phyloP scores from a whole-genome alignment of 2,888 invertebrate species.

The Coleophora deauratella region DNA sequence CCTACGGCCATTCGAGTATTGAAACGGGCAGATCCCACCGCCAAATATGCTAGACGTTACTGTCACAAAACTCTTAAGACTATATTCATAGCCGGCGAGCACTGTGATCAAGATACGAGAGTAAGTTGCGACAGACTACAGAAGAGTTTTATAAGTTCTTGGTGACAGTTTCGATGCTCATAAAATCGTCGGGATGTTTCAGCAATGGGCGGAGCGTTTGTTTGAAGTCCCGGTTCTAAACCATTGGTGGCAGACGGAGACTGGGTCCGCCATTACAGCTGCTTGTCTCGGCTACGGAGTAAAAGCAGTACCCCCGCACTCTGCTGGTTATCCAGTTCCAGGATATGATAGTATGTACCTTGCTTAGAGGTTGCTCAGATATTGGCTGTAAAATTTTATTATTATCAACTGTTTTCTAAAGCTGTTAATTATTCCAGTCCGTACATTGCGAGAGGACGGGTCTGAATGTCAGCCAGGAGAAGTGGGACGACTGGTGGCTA shows the following conservation, averaged over 20 bases:
- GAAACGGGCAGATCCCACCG: conserved; percentile 85
- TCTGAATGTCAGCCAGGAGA: conserved; percentile 80
- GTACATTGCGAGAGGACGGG: conserved; percentile 74
- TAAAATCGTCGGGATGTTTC: background rate
- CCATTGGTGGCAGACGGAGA: conserved; percentile 99
- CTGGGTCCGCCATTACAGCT: conserved; percentile 91
- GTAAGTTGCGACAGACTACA: conserved; percentile 25
- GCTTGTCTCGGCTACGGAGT: conserved; percentile 86
- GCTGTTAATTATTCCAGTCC: conserved; percentile 31
- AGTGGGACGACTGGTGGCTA: conserved; percentile 87
- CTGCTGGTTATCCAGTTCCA: conserved; percentile 90
- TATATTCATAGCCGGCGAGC: conserved; percentile 92
- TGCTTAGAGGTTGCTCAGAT: too few relatives aligned
- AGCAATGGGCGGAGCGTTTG: conserved; percentile 66
- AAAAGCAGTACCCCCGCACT: conserved; percentile 79
- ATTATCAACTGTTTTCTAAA: background rate
- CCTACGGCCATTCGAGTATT: conserved; percentile 93
- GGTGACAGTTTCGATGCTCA: too few relatives aligned
- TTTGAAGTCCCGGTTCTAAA: conserved; percentile 78
- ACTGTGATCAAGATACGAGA: conserved; percentile 93
- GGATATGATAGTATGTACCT: conserved; percentile 85
- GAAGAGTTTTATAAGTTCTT: too few relatives aligned
- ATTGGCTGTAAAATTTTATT: too few relatives aligned
- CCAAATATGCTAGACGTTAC: conserved; percentile 79
- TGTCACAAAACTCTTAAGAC: conserved; percentile 79